Base-by-base conservation (phyloP, 2,888 invertebrate species). In the Ormia ochracea region DNA sequence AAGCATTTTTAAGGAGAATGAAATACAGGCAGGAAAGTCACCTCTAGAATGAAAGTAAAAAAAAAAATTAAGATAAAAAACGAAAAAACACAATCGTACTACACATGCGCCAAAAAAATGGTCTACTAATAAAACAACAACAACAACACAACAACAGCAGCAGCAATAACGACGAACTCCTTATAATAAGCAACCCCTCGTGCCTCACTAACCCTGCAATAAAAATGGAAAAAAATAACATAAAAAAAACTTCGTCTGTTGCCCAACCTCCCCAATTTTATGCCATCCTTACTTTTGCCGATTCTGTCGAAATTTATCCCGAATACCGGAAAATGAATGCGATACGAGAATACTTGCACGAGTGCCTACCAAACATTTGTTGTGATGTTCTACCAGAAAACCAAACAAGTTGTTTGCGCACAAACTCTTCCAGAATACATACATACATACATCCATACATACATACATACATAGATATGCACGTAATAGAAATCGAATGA, bases 61-160 rank as follows among this genome's bases (percentile, higher is more conserved):
- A 65, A 21, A 31, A 43, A 52, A 54, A n/a, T 45, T 26, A 76
- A n/a, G n/a, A n/a, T n/a, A n/a, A n/a, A n/a, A n/a, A n/a, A n/a
- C n/a, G n/a, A n/a, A n/a, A n/a, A n/a, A 73, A 56, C 48, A 73
- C 48, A 52, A 77, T 36, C 61, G 72, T 36, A 48, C 58, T 41
- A 45, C 59, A 33, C 75, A 76, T 76, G 75, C 75, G 75, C 75
- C n/a, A 54, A 76, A 61, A 38, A 61, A 59, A 52, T 61, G 21
- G 31, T 48, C 31, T 28, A 50, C 31, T 41, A 61, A 36, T 10
- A n/a, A 65, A 56, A 41, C 38, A 52, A 70, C n/a, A 59, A 48
- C 38, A 54, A 66, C 26, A 54, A 65, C 38, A 38, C 33, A 65
- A 12, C 31, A 28, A 21, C 17, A 21, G 5, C 9, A 26, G 41